Evolutionary conservation across 2,113 vertebrate species (phyloP), one percentile per base, ranked within the genome.

Genomic region (Australoheros scitulus): DNA sequence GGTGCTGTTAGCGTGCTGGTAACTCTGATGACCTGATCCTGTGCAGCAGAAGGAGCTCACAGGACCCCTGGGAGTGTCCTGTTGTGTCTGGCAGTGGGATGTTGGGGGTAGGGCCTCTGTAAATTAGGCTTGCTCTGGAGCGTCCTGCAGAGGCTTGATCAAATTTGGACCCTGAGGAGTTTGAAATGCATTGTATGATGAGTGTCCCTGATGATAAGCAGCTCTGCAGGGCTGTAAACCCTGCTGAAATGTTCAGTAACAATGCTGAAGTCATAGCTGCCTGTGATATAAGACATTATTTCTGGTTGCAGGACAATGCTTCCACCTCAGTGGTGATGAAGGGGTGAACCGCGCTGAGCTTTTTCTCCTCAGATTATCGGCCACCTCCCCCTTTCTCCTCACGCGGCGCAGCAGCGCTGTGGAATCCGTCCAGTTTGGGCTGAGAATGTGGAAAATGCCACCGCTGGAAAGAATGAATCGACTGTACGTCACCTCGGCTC

Each of bases 391-490:
- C 52, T 10, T 56, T 80, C 61, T 68, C 60, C 17, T 81, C 75
- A 61, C 32, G 13, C 2, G 36, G 76, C 2, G 8, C 76, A 15
- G 8, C 76, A 18, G 70, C 8, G 14, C 55, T 58, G 43, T 87
- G 85, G 90, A 82, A 59, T 76, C 50, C 1, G 61, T 75, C 79
- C 76, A 81, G 80, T 77, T 79, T 57, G 81, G 75, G 79, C 75
- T 47, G 76, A 83, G 87, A 89, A 85, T 77, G 84, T 87, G 34
- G 63, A 79, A 63, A 72, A 84, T 52, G 79, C 60, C 82, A 56
- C 68, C 36, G 1, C 83, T 84, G 79, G 86, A 84, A 83, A 84
- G 81, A 90, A 88, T 65, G 88, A 88, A 38, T 38, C 17, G 47
- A 11, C 76, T 36, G 56, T 59, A 88, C 64, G 75, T 91, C 85